phyloP scores from a whole-genome alignment of 2,888 invertebrate species.

The Deilephila porcellus region DNA sequence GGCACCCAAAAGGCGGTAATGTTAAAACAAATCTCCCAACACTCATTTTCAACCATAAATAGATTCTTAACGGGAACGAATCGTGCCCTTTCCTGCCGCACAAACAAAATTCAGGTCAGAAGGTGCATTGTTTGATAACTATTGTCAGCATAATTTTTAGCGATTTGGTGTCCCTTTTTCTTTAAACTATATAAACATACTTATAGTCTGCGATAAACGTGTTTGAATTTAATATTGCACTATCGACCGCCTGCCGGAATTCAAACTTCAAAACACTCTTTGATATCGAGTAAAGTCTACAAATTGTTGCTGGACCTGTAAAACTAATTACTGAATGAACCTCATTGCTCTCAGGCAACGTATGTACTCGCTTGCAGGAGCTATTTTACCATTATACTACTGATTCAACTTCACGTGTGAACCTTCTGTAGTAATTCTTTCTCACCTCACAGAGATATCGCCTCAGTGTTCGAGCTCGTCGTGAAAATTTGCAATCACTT shows the following conservation, averaged over 20 bases:
- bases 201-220: too few relatives aligned
- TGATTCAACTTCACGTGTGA: not conserved
- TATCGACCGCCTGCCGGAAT: too few relatives aligned
- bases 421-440: slow-evolving; percentile 19
- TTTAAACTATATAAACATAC: too few relatives aligned
- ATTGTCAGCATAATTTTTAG: too few relatives aligned
- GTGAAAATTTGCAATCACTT: slow-evolving; percentile 52
- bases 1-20: slow-evolving; percentile 10
- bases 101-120: slow-evolving; percentile 7
- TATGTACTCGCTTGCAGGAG: too few relatives aligned
- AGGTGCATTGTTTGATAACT: not conserved
- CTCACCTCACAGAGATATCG: slow-evolving; percentile 20
- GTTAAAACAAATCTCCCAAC: slow-evolving; percentile 18
- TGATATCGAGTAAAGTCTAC: too few relatives aligned
- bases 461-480: slow-evolving; percentile 31
- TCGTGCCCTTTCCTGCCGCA: slow-evolving; percentile 6
- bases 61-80: slow-evolving; percentile 22
- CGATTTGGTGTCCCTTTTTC: too few relatives aligned
- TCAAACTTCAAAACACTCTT: too few relatives aligned
- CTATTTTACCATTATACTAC: not conserved
- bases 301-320: too few relatives aligned
- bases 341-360: too few relatives aligned
- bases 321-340: too few relatives aligned
- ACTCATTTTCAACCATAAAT: slow-evolving; percentile 24
- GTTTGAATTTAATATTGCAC: too few relatives aligned